phyloP scores from a whole-genome alignment of 2,888 invertebrate species.

The Sussaba pulchella region DNA sequence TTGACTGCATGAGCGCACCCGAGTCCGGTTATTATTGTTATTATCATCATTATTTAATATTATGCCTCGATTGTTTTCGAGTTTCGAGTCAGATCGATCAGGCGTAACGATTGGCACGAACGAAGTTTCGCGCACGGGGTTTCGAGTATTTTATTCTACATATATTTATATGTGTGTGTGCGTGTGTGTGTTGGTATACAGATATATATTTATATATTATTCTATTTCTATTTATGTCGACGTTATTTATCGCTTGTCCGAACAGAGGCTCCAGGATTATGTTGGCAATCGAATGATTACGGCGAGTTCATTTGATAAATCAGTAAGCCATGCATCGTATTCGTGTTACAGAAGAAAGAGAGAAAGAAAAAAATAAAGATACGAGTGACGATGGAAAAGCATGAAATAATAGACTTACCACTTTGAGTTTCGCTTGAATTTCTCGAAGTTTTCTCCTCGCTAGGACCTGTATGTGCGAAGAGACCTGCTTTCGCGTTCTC shows the following conservation, averaged over 20 bases:
- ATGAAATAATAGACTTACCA: constrained; percentile 88
- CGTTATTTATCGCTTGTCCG: constrained; percentile 15
- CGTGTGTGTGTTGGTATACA: no score
- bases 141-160: neutral
- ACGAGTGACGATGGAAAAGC: constrained; percentile 9
- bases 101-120: constrained; percentile 45
- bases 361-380: neutral
- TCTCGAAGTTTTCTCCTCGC: constrained; percentile 99
- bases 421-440: constrained; percentile 99
- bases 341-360: constrained; percentile 8
- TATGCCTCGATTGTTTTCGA: constrained; percentile 18
- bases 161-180: neutral
- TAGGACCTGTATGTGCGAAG: constrained; percentile 99
- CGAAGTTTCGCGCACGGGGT: constrained; percentile 23
- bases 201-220: neutral
- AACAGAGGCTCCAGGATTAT: neutral
- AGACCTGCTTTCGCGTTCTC: constrained; percentile 99
- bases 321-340: neutral
- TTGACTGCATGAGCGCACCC: constrained; percentile 40
- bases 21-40: constrained; percentile 37
- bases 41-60: constrained; percentile 40
- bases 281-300: neutral
- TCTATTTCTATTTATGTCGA: neutral
- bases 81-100: constrained; percentile 37
- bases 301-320: neutral